phyloP scores from a whole-genome alignment of 2,797 vertebrate species.

The Harpagifer antarcticus region DNA sequence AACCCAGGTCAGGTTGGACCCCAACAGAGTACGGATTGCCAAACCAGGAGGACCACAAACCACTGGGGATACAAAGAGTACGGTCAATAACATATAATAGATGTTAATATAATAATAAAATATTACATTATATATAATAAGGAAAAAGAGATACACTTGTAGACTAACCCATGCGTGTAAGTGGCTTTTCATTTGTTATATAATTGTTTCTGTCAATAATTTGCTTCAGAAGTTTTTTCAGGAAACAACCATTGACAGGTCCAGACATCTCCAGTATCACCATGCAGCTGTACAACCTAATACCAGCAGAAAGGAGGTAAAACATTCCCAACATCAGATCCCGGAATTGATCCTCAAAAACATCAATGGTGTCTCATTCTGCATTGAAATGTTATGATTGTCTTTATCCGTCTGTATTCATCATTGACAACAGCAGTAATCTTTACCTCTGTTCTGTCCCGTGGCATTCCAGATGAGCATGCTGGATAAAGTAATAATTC shows the following conservation, averaged over 20 bases:
- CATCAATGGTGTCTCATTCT: not conserved
- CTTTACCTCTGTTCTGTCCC: conserved; percentile 64
- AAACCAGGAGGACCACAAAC: conserved; percentile 62
- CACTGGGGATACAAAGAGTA: conserved; percentile 57
- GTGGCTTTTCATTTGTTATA: conserved; percentile 27
- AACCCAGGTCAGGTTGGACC: conserved; percentile 74
- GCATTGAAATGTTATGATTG: not conserved
- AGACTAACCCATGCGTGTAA: conserved; percentile 70
- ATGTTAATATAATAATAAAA: not conserved
- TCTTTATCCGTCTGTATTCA: not conserved
- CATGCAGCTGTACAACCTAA: conserved; percentile 75
- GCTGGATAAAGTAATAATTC: conserved; percentile 48
- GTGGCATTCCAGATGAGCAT: conserved; percentile 68
- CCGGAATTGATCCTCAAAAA: not conserved
- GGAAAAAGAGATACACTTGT: not conserved
- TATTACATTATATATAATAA: no score
- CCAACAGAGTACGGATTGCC: conserved; percentile 32
- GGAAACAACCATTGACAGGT: conserved; percentile 53
- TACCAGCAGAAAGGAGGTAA: not conserved
- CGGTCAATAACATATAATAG: not conserved
- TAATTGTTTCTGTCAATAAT: not conserved
- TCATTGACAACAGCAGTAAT: not conserved
- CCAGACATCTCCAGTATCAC: conserved; percentile 69
- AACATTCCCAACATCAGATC: not conserved
- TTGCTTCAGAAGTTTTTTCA: conserved; percentile 43